phyloP scores from a whole-genome alignment of 2,888 invertebrate genomes.

The Callimorpha dominula region DNA sequence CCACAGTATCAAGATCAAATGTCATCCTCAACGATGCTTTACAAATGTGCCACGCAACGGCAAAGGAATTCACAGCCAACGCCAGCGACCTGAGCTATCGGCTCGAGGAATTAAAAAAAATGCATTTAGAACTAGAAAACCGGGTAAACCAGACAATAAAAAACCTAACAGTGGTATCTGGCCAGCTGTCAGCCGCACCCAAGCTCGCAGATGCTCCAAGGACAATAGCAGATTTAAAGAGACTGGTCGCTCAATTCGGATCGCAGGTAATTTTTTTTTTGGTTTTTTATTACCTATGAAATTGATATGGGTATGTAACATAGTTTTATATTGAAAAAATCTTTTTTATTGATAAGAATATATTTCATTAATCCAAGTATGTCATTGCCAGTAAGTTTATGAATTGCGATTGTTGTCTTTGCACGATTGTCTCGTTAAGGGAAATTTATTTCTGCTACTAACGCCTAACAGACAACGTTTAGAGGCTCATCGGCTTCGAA shows the following conservation, averaged over 20 bases:
- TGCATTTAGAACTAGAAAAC: slow-evolving; percentile 77
- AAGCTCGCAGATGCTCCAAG: slow-evolving; percentile 87
- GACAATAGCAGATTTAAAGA: slow-evolving; percentile 83
- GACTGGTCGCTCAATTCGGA: slow-evolving; percentile 87
- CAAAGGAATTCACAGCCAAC: slow-evolving; percentile 89
- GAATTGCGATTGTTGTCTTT: neutral
- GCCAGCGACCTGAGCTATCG: slow-evolving; percentile 88
- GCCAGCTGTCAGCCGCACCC: slow-evolving; percentile 87
- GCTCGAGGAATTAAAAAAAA: slow-evolving; percentile 85
- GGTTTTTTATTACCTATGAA: neutral
- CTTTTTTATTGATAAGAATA: too few species aligned
- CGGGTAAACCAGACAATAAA: slow-evolving; percentile 76
- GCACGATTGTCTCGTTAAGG: neutral
- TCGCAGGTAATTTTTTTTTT: slow-evolving; percentile 80
- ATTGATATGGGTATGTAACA: neutral
- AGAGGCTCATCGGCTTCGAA: too few species aligned
- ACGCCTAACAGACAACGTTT: too few species aligned
- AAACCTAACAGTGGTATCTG: slow-evolving; percentile 85
- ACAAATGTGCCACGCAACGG: slow-evolving; percentile 90
- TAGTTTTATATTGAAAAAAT: neutral
- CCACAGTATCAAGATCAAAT: slow-evolving; percentile 89
- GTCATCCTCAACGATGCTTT: slow-evolving; percentile 90
- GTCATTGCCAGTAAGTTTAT: neutral
- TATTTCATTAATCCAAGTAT: too few species aligned
- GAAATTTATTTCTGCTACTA: too few species aligned